Evolutionary conservation across 2,888 invertebrate species (phyloP).

Genomic region (Agapostemon virescens): DNA sequence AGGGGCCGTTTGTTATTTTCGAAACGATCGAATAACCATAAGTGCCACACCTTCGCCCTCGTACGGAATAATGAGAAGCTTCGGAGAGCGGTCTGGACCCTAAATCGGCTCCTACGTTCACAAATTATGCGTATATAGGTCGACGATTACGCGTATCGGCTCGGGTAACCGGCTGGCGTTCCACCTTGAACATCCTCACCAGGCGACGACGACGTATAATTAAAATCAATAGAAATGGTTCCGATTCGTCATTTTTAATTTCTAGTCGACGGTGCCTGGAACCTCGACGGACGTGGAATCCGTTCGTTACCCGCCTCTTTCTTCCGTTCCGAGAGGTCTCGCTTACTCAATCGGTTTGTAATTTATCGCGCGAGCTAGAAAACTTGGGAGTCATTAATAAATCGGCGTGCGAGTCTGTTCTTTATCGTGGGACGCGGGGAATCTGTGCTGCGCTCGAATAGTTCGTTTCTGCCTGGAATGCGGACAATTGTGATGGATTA

Average conservation of each 20-base stretch:
- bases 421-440: slow-evolving; percentile 40
- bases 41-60: slow-evolving; percentile 55
- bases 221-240: slow-evolving; percentile 60
- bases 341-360: slow-evolving; percentile 58
- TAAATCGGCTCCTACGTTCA: slow-evolving; percentile 32
- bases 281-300: slow-evolving; percentile 43
- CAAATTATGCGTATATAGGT: slow-evolving; percentile 52
- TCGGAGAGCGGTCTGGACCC: slow-evolving; percentile 25
- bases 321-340: slow-evolving; percentile 24
- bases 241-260: slow-evolving; percentile 58
- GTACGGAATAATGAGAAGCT: slow-evolving; percentile 34
- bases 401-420: slow-evolving; percentile 45
- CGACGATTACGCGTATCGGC: slow-evolving; percentile 31
- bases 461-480: slow-evolving; percentile 5
- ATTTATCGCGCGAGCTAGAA: slow-evolving; percentile 64
- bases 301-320: slow-evolving; percentile 28
- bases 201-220: slow-evolving; percentile 49
- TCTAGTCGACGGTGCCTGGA: slow-evolving; percentile 43
- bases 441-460: slow-evolving; percentile 34
- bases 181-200: background rate
- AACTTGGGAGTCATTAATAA: slow-evolving; percentile 60
- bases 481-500: slow-evolving; percentile 11
- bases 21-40: slow-evolving; percentile 49
- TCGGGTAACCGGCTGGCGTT: slow-evolving; percentile 16
- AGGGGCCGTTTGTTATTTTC: slow-evolving; percentile 25